Evolutionary conservation across 2,797 vertebrate species (phyloP), one percentile per base, ranked within the genome.

Genomic region (Triplophysa yarkandensis): DNA sequence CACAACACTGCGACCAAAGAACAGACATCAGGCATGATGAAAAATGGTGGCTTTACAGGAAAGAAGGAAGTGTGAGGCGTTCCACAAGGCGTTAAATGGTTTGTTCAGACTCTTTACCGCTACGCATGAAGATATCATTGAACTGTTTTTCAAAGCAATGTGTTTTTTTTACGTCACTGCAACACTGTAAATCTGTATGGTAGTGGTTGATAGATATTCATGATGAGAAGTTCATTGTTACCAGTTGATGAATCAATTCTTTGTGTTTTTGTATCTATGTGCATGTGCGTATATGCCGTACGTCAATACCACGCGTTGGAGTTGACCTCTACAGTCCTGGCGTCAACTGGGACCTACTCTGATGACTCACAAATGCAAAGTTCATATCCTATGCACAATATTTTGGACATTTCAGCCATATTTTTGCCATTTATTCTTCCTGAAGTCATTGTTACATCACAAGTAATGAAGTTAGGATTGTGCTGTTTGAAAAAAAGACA

Each of bases 11-110:
- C 0, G 21, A 39, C 4, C 2, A 4, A 41, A 16, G 30, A 55
- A 8, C 41, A 71, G 21, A 61, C 14, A 27, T 74, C 72, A 74
- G 54, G 4, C 63, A 60, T 58, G 75, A 70, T 2, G 46, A 77
- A 78, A 74, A 86, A 71, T 74, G 73, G 77, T 11, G 71, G 66
- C 65, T 78, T 68, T 71, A 64, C 81, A 84, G 86, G 87, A 88
- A 89, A 79, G n/a, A 71, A 63, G 76, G 39, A 70, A 72, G 80
- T 69, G 63, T 71, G 21, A 70, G 76, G 76, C 74, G 36, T 71
- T 55, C 44, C n/a, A n/a, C n/a, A n/a, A 80, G 78, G 62, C 60
- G 62, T 71, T 78, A 81, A 81, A 78, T 84, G 69, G 41, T 77
- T 64, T 52, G 48, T 79, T 32, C 73, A 77, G 48, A 68, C 39